Evolutionary conservation across 2,113 vertebrate species (phyloP).

Genomic region (Carettochelys insculpta): DNA sequence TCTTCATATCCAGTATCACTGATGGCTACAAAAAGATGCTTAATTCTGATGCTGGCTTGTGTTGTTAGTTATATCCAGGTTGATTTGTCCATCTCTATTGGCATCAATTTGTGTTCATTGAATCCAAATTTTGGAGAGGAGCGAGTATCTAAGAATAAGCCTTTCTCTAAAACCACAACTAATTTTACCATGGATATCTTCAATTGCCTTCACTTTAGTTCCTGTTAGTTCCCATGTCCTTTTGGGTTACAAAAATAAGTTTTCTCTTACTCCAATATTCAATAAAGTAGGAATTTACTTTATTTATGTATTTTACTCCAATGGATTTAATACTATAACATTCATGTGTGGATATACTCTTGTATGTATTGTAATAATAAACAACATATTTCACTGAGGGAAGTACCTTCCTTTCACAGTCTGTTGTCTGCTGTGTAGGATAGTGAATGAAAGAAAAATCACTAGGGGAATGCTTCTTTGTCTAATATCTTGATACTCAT

Average conservation of each 20-base stretch:
- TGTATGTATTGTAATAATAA: slow-evolving; percentile 8
- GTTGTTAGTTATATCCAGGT: not conserved
- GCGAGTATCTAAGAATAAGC: not conserved
- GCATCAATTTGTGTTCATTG: not conserved
- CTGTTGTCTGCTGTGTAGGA: not conserved
- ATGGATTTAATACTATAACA: not conserved
- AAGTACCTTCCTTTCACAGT: not conserved
- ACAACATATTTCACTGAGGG: not conserved
- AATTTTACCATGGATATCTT: not conserved
- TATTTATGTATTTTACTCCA: not conserved
- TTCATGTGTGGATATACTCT: not conserved
- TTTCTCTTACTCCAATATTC: not conserved
- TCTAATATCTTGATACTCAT: not conserved
- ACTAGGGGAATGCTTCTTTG: not conserved
- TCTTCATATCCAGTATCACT: not conserved
- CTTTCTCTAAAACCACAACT: not conserved
- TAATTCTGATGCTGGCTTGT: not conserved
- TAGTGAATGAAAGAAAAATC: not conserved
- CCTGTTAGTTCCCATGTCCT: not conserved
- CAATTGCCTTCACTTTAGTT: not conserved
- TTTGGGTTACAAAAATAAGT: not conserved
- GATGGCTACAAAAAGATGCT: not conserved
- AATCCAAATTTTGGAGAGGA: not conserved
- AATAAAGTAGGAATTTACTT: not conserved
- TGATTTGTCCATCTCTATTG: not conserved